These are phyloP conservation scores for Crematogaster levior DNA, from an alignment of 2,888 invertebrate genomes.

Conservation along the genomic window DNA sequence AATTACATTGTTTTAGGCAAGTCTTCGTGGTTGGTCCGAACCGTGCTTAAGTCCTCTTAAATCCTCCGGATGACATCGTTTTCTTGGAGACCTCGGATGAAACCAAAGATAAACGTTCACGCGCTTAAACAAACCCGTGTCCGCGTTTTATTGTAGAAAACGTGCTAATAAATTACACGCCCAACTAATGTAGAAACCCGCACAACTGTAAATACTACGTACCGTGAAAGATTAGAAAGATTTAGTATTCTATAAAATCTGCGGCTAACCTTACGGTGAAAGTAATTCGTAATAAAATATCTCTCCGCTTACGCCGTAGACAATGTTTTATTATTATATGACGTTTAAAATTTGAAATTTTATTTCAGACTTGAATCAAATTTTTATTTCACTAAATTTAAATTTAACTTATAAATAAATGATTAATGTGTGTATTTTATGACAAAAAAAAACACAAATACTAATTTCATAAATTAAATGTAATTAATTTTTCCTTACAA, in stretches of 20 bases:
- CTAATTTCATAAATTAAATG: neutral
- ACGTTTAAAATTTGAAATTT: no score
- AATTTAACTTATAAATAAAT: neutral
- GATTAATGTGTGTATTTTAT: neutral
- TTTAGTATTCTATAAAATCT: constrained; percentile 44
- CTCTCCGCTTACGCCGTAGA: neutral
- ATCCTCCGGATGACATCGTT: constrained; percentile 31
- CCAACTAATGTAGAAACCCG: neutral
- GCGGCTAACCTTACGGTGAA: neutral
- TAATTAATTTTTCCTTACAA: neutral
- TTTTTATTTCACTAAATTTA: constrained; percentile 8
- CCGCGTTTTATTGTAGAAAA: constrained; percentile 5
- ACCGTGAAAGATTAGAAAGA: constrained; percentile 28
- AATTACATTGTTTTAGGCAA: constrained; percentile 70
- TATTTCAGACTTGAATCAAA: neutral
- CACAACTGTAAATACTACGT: constrained; percentile 9
- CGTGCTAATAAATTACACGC: constrained; percentile 23
- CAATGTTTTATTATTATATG: constrained; percentile 27
- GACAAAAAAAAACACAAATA: no score
- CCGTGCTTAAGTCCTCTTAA: constrained; percentile 51
- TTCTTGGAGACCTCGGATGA: constrained; percentile 57
- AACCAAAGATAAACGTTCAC: constrained; percentile 56
- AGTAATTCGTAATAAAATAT: constrained; percentile 19
- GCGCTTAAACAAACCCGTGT: constrained; percentile 20
- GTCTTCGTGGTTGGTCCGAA: constrained; percentile 54